A percentile compares a stretch with the other conserved stretches of the same genome.
phyloP scores from a whole-genome alignment of 2,888 invertebrate genomes.

The Drosophila rellima region DNA sequence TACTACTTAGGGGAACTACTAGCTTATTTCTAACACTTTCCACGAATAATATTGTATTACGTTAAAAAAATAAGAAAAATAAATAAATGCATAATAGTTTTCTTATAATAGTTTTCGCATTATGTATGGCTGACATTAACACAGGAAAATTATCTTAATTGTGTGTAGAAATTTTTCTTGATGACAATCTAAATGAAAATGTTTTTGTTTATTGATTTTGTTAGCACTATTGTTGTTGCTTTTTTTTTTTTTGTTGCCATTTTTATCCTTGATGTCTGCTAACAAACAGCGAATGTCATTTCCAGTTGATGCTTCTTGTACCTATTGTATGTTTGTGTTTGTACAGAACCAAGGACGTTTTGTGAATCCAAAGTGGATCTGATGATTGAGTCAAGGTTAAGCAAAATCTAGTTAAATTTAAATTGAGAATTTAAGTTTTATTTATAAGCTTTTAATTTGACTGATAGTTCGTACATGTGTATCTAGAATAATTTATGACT shows the following conservation, averaged over 20 bases:
- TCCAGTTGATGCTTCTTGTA: conserved; percentile 49
- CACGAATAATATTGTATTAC: conserved; percentile 41
- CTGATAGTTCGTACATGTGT: neutral
- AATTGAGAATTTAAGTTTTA: conserved; percentile 6
- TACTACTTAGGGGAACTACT: conserved; percentile 5
- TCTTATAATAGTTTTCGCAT: conserved; percentile 31
- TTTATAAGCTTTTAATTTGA: conserved; percentile 19
- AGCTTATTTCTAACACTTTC: conserved; percentile 2
- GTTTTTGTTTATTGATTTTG: conserved; percentile 52
- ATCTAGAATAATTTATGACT: neutral
- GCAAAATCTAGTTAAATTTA: conserved; percentile 35
- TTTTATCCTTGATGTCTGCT: conserved; percentile 50
- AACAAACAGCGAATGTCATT: conserved; percentile 61
- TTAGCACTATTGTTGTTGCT: conserved; percentile 14
- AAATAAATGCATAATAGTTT: conserved; percentile 19
- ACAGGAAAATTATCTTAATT: conserved; percentile 13
- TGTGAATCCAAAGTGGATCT: conserved; percentile 18
- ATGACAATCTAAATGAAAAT: conserved; percentile 45
- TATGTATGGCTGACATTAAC: conserved; percentile 33
- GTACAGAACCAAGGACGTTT: conserved; percentile 12
- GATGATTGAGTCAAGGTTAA: conserved; percentile 24
- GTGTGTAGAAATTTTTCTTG: conserved; percentile 1
- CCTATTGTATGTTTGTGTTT: conserved; percentile 32
- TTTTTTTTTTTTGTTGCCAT: conserved; percentile 18
- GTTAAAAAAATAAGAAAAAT: conserved; percentile 1